These are phyloP conservation scores for Phaedon cochleariae DNA, from an alignment of 2,888 invertebrate genomes.

Conservation along the genomic window DNA sequence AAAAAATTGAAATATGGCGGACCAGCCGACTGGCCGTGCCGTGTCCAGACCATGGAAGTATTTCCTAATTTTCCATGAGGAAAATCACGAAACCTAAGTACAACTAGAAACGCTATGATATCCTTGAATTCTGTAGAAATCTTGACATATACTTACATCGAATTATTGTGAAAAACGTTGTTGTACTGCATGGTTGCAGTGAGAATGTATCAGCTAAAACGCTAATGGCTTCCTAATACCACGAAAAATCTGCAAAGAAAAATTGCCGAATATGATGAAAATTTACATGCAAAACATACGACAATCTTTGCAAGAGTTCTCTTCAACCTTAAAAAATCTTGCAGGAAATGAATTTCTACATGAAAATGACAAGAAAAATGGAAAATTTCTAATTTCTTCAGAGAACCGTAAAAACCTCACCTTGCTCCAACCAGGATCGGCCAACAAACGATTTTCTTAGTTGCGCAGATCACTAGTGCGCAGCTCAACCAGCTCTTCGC, in stretches of 20 bases:
- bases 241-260: slow-evolving; percentile 47
- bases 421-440: slow-evolving; percentile 62
- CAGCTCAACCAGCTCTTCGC: slow-evolving; percentile 7
- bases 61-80: neutral
- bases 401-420: slow-evolving; percentile 42
- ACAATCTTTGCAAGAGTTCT: neutral
- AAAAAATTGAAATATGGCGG: slow-evolving; percentile 1
- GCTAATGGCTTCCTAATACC: slow-evolving; percentile 50
- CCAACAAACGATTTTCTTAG: slow-evolving; percentile 66
- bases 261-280: neutral
- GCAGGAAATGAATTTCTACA: neutral
- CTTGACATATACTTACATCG: slow-evolving; percentile 89
- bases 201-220: slow-evolving; percentile 46
- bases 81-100: neutral
- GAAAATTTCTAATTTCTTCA: neutral
- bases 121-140: neutral
- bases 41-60: neutral
- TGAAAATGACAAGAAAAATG: neutral
- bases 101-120: neutral
- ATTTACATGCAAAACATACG: neutral
- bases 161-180: slow-evolving; percentile 62
- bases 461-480: slow-evolving; percentile 26
- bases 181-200: slow-evolving; percentile 63
- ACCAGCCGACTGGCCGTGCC: neutral
- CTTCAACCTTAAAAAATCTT: neutral